Percentiles rank a stretch among this genome's conserved stretches.
Evolutionary conservation across 2,888 invertebrate species (phyloP).

Genomic region (Lingula anatina): DNA sequence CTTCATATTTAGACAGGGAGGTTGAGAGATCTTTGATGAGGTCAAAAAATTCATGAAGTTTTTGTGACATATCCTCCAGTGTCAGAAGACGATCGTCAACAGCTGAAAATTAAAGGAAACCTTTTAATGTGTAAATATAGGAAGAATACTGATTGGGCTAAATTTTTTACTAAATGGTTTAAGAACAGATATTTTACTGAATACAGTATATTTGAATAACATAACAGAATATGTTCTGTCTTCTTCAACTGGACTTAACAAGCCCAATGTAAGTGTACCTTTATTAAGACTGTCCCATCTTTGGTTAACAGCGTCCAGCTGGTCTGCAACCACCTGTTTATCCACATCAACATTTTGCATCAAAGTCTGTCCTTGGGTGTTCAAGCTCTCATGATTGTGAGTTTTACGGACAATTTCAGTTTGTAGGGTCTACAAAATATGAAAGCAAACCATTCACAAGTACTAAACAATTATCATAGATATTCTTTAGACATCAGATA

Average conservation of each 20-base stretch:
- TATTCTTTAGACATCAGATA: too few relatives aligned
- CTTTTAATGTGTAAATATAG: too few relatives aligned
- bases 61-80: constrained; percentile 69
- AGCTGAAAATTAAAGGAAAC: constrained; percentile 35
- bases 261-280: too few relatives aligned
- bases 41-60: constrained; percentile 77
- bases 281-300: constrained; percentile 76
- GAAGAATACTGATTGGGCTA: too few relatives aligned
- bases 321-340: constrained; percentile 80
- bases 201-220: too few relatives aligned
- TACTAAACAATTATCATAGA: too few relatives aligned
- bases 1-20: constrained; percentile 81
- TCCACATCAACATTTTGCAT: constrained; percentile 83
- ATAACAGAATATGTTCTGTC: too few relatives aligned
- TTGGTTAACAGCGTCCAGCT: constrained; percentile 74
- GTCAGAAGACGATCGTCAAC: constrained; percentile 71
- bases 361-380: constrained; percentile 71
- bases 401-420: constrained; percentile 92
- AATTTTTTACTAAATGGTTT: too few relatives aligned
- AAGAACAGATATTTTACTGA: too few relatives aligned
- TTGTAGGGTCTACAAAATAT: constrained; percentile 63
- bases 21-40: constrained; percentile 79
- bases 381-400: constrained; percentile 76
- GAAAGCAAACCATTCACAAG: too few relatives aligned
- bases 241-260: too few relatives aligned